A percentile compares a stretch with the other conserved stretches of the same genome.
Conservation (phyloP, 2,113 vertebrate genomes). For the Podocnemis expansa region DNA sequence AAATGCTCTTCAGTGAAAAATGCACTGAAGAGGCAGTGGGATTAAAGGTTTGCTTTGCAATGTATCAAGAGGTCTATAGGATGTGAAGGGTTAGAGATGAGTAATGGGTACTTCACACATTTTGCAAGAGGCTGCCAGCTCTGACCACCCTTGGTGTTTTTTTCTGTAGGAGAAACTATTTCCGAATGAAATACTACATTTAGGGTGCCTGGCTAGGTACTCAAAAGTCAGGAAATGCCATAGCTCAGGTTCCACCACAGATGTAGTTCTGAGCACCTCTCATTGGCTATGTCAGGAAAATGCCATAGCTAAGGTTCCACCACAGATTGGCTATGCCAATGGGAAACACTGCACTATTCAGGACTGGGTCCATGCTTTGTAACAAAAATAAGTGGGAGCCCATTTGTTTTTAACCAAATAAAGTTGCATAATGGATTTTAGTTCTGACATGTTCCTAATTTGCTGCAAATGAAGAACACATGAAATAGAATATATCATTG, state of each 20-base stretch:
- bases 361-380: not conserved
- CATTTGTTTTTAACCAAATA: constrained; percentile 71
- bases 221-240: not conserved
- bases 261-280: not conserved
- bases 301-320: not conserved
- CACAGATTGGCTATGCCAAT: not conserved
- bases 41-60: not conserved
- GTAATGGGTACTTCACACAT: not conserved
- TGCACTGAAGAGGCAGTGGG: not conserved
- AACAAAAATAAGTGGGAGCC: constrained; percentile 45
- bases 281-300: not conserved
- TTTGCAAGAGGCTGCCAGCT: not conserved
- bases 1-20: not conserved
- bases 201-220: not conserved
- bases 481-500: constrained; percentile 73
- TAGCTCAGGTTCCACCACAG: too few species aligned
- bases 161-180: not conserved
- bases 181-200: not conserved
- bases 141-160: not conserved
- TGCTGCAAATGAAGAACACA: constrained; percentile 75
- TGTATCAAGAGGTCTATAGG: not conserved
- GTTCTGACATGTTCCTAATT: constrained; percentile 69
- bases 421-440: constrained; percentile 73
- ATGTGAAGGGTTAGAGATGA: not conserved
- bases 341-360: not conserved